Conservation (phyloP, 2,797 vertebrate genomes). For the Gouania willdenowi region DNA sequence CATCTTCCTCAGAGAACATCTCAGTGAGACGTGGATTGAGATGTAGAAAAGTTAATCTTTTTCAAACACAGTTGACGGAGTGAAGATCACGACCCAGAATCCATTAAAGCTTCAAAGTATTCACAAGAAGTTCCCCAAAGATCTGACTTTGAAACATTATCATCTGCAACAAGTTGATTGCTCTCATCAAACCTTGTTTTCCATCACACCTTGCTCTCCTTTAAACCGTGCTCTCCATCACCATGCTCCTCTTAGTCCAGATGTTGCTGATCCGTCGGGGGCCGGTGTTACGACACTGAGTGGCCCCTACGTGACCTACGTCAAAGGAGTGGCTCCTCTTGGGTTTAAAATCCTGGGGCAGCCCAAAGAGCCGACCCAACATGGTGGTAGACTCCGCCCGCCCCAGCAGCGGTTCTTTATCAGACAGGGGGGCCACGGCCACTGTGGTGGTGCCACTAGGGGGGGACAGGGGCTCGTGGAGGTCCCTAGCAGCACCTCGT, state of each 20-base stretch:
- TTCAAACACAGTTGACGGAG: slow-evolving; percentile 45
- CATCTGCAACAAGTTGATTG: slow-evolving; percentile 27
- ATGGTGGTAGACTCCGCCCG: slow-evolving; percentile 81
- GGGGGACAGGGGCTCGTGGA: too few species aligned
- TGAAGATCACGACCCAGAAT: slow-evolving; percentile 49
- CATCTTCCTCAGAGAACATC: slow-evolving; percentile 16
- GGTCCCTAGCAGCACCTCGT: slow-evolving; percentile 83
- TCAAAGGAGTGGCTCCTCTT: slow-evolving; percentile 97
- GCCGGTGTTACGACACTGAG: slow-evolving; percentile 82
- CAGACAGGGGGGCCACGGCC: slow-evolving; percentile 76
- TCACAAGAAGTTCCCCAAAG: slow-evolving; percentile 56
- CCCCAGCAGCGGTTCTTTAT: slow-evolving; percentile 91
- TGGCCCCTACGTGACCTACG: slow-evolving; percentile 87
- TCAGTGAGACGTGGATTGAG: slow-evolving; percentile 22
- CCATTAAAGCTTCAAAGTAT: slow-evolving; percentile 54
- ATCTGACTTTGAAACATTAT: slow-evolving; percentile 13
- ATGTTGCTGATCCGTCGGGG: slow-evolving; percentile 92
- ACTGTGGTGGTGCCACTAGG: slow-evolving; percentile 65
- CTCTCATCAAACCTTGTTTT: slow-evolving; percentile 28
- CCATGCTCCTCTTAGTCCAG: slow-evolving; percentile 99
- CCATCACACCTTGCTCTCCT: slow-evolving; percentile 78
- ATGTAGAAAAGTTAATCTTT: slow-evolving; percentile 33
- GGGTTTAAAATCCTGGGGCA: slow-evolving; percentile 89
- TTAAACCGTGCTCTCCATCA: slow-evolving; percentile 93
- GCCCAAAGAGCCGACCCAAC: slow-evolving; percentile 84